Evolutionary conservation across 2,797 vertebrate species (phyloP).

Genomic region (Sebastes diploproa): DNA sequence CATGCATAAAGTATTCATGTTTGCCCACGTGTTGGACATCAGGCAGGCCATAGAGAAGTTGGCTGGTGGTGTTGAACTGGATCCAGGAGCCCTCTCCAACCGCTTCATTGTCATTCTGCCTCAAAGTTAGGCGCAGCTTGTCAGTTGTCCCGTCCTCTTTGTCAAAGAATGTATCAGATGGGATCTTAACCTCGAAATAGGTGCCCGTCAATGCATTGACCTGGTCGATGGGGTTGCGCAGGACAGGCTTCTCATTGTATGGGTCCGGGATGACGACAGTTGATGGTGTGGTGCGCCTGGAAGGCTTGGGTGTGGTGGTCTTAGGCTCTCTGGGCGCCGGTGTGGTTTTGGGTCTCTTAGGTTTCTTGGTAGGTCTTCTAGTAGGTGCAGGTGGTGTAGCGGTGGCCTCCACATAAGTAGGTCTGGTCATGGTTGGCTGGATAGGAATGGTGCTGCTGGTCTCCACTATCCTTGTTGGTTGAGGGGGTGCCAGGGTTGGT

Average conservation of each 20-base stretch:
- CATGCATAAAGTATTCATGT: slow-evolving; percentile 97
- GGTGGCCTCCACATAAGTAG: slow-evolving; percentile 85
- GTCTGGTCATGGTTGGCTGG: slow-evolving; percentile 87
- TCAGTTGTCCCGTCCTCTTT: slow-evolving; percentile 96
- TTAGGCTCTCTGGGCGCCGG: slow-evolving; percentile 85
- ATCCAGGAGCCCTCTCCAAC: slow-evolving; percentile 93
- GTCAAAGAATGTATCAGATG: slow-evolving; percentile 95
- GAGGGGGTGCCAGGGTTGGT: slow-evolving; percentile 86
- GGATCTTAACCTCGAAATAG: slow-evolving; percentile 98
- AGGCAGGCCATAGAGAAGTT: slow-evolving; percentile 94
- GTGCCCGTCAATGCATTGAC: slow-evolving; percentile 93
- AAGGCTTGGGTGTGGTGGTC: slow-evolving; percentile 82
- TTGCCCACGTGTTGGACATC: slow-evolving; percentile 88
- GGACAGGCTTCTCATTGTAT: slow-evolving; percentile 85
- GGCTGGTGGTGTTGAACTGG: slow-evolving; percentile 96
- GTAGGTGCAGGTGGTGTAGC: slow-evolving; percentile 84
- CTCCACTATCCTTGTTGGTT: slow-evolving; percentile 88
- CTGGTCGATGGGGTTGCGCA: slow-evolving; percentile 93
- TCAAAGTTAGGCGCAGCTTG: slow-evolving; percentile 91
- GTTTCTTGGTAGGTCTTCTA: slow-evolving; percentile 85
- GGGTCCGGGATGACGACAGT: slow-evolving; percentile 70
- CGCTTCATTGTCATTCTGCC: slow-evolving; percentile 88
- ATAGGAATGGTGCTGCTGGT: slow-evolving; percentile 83
- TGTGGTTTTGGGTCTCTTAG: slow-evolving; percentile 86
- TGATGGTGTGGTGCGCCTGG: slow-evolving; percentile 84